These are phyloP conservation scores for Eucidaris tribuloides DNA, from an alignment of 35 echinoderm and acorn worm genomes.

Conservation along the genomic window DNA sequence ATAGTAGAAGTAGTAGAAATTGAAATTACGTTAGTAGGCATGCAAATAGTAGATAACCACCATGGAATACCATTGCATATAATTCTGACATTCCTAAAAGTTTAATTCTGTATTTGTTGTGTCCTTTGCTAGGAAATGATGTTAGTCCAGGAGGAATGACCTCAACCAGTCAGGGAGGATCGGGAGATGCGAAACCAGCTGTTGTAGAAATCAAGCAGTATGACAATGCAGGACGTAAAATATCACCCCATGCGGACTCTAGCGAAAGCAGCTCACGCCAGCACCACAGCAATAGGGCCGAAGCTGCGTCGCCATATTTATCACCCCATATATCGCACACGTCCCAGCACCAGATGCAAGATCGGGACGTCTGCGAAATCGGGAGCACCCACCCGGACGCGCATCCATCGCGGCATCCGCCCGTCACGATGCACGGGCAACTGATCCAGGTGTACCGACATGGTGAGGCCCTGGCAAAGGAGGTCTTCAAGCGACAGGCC, in stretches of 20 bases:
- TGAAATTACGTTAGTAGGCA: too few species aligned
- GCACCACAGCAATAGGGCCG: not conserved
- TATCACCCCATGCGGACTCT: conserved; percentile 25
- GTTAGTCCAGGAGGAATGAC: not conserved
- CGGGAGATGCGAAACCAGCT: not conserved
- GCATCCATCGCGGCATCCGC: conserved; percentile 16
- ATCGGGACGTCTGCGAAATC: conserved; percentile 39
- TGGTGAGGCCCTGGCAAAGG: not conserved
- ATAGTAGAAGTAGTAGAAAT: too few species aligned
- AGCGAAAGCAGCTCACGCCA: conserved; percentile 31
- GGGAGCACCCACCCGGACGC: conserved; percentile 38
- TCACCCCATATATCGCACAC: conserved; percentile 84
- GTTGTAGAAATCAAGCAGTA: not conserved
- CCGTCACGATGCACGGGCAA: too few species aligned
- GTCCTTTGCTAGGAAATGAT: not conserved
- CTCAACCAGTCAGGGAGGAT: not conserved
- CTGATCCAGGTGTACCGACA: not conserved
- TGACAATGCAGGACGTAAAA: not conserved
- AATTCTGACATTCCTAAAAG: too few species aligned
- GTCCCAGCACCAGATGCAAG: conserved; percentile 49
- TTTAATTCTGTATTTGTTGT: too few species aligned
- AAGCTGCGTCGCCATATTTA: conserved; percentile 9
- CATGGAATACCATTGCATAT: too few species aligned
- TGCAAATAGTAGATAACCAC: too few species aligned
- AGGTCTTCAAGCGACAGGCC: not conserved